Base-by-base conservation (phyloP, 2,797 vertebrate genomes). In the Manis javanica region DNA sequence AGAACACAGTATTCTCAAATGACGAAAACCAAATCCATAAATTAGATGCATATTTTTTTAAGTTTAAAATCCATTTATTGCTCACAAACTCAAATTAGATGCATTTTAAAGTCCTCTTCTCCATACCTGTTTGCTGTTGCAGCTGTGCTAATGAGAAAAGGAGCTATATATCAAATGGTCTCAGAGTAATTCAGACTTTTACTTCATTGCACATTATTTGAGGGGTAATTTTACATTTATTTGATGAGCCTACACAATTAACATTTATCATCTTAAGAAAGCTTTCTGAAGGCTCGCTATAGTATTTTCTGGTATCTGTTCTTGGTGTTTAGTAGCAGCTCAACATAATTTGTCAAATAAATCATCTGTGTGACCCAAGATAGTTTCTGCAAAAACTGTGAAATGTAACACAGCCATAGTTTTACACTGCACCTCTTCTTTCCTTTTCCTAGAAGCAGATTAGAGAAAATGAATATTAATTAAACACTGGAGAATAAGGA, bases 121-220 rank as follows among this genome's bases (percentile, higher is more conserved):
- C 55, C 11, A n/a, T 55, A 16, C 31, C 14, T 59, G 46, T 34
- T 79, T 55, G 39, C 34, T 95, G 23, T 92, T 64, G 29, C 11
- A 87, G 16, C 12, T 61, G 12, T 31, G 21, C 34, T 83, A 90
- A 57, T 77, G 8, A 68, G 26, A 59, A 63, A 87, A 84, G 12
- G 4, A 74, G 39, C 14, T 34, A 37, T 49, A 8, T 23, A 82
- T 66, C 23, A 59, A 74, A 74, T 26, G 39, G 16, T 72, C 21
- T 74, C 13, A 64, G 1, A 29, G 21, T 57, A 81, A 82, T 23
- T 81, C 85, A 37, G 29, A 77, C 59, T 24, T 68, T 82, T 95
- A n/a, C 19, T 61, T 92, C 19, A 9, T 14, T 71, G 34, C 6
- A 97, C 71, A 9, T 87, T 94, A 81, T 92, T 82, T 92, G n/a